Evolutionary conservation across 2,797 vertebrate genomes (phyloP).

Genomic region (Galagoides demidoff): DNA sequence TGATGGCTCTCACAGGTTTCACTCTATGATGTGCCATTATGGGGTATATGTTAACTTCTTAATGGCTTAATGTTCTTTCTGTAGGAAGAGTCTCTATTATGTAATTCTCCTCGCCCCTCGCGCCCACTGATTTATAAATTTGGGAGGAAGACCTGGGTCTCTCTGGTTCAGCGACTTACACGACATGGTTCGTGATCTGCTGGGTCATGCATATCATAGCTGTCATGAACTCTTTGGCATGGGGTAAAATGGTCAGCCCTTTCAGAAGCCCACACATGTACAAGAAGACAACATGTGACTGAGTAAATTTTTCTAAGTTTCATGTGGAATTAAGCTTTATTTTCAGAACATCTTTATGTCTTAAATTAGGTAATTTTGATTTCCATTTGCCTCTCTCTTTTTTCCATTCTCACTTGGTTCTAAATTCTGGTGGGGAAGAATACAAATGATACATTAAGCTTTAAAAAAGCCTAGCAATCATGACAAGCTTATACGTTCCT

Average conservation of each 20-base stretch:
- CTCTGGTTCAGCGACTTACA: not conserved
- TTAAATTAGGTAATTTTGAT: not conserved
- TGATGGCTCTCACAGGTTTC: not conserved
- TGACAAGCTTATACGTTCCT: not conserved
- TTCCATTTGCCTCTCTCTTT: not conserved
- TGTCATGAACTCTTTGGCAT: not conserved
- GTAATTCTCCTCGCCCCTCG: not conserved
- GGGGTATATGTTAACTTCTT: not conserved
- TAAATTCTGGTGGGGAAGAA: not conserved
- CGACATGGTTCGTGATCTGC: not conserved
- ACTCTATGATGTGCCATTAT: not conserved
- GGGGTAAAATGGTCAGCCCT: not conserved
- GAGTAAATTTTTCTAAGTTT: not conserved
- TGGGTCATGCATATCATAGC: not conserved
- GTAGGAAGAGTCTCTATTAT: not conserved
- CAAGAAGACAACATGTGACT: not conserved
- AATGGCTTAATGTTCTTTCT: not conserved
- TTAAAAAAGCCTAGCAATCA: not conserved
- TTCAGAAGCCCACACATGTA: not conserved
- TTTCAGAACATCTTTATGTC: not conserved
- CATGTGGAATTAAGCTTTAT: not conserved
- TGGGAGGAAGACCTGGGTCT: not conserved
- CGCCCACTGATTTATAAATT: not conserved
- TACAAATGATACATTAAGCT: not conserved
- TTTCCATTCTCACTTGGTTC: not conserved